Base-by-base conservation (phyloP, 2,888 invertebrate species). In the Lasioglossum pauxillum region DNA sequence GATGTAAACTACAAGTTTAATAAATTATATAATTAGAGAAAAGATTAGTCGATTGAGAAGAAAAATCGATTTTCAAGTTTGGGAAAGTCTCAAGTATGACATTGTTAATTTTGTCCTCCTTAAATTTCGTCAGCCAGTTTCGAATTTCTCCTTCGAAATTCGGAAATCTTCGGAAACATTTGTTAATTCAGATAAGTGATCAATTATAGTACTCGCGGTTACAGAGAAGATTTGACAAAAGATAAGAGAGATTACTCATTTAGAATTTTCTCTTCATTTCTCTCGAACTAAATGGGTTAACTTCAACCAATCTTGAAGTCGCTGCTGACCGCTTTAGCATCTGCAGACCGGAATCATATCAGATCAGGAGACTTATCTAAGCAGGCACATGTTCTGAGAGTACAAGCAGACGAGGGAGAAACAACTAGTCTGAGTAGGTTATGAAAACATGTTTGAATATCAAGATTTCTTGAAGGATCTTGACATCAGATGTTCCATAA, bases 361-460 rank as follows among this genome's bases (percentile, higher is more conserved):
- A 64, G 64, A 64, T 64, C 64, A 19, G 31, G 8, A 64, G 7
- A 64, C 19, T 27, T 64, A 64, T 64, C 64, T 64, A 8, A 8
- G 16, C 64, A 64, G 31, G 64, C 31, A 64, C 64, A 64, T 19
- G 64, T 64, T 31, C 64, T 2, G 64, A 64, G 64, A 19, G 31
- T 19, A 31, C 31, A 8, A 31, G 31, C 8, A 31, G 2, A 8
- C 31, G 64, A 19, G 7, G 31, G 19, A 31, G 64, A 64, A 64
- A 7, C 31, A 64, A 31, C 31, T 64, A 7, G 31, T 64, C 64
- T 16, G 64, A 64, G 64, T 64, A 64, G 64, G 64, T 64, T 64
- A 64, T 64, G 64, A 31, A 64, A 64, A 64, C 64, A 64, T 31
- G 64, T 64, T 64, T 64, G 31, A 31, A 64, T 64, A 64, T 64